phyloP scores from a whole-genome alignment of 2,113 vertebrate species.

The Dissostichus mawsoni region DNA sequence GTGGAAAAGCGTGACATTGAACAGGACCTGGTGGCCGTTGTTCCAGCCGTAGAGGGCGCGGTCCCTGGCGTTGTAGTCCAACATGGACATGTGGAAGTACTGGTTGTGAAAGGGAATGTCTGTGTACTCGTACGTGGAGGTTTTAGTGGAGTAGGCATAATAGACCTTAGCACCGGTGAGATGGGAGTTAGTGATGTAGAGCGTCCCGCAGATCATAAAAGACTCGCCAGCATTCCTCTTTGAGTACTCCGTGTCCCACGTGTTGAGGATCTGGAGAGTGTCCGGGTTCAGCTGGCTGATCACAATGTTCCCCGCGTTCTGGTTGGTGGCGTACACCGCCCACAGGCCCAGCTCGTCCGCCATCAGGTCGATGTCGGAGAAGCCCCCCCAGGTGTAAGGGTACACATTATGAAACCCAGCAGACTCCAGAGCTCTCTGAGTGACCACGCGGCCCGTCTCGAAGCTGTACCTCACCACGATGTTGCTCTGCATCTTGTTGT shows the following conservation, averaged over 20 bases:
- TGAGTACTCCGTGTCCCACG: conserved; percentile 97
- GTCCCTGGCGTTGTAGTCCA: conserved; percentile 98
- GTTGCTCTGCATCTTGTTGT: conserved; percentile 99
- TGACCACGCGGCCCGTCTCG: conserved; percentile 91
- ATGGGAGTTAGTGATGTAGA: conserved; percentile 98
- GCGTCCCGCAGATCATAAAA: conserved; percentile 98
- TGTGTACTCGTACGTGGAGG: conserved; percentile 95
- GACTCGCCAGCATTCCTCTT: conserved; percentile 98
- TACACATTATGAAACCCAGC: conserved; percentile 98
- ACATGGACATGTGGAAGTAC: conserved; percentile 99
- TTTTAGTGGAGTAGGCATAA: conserved; percentile 97
- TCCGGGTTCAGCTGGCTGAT: conserved; percentile 94
- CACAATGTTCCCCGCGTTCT: conserved; percentile 98
- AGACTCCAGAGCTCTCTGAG: conserved; percentile 93
- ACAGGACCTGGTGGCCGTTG: conserved; percentile 98
- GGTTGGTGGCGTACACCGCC: conserved; percentile 98
- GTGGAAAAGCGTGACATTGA: conserved; percentile 98
- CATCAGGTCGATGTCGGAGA: conserved; percentile 99
- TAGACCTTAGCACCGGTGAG: conserved; percentile 98
- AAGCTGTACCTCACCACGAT: conserved; percentile 97
- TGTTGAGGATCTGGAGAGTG: conserved; percentile 92
- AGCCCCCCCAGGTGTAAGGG: conserved; percentile 98
- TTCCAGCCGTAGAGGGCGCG: conserved; percentile 98
- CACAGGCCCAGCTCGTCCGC: conserved; percentile 97
- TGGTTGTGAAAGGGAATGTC: conserved; percentile 99